Base-by-base conservation (phyloP, 2,113 vertebrate genomes). In the Cavia aperea region DNA sequence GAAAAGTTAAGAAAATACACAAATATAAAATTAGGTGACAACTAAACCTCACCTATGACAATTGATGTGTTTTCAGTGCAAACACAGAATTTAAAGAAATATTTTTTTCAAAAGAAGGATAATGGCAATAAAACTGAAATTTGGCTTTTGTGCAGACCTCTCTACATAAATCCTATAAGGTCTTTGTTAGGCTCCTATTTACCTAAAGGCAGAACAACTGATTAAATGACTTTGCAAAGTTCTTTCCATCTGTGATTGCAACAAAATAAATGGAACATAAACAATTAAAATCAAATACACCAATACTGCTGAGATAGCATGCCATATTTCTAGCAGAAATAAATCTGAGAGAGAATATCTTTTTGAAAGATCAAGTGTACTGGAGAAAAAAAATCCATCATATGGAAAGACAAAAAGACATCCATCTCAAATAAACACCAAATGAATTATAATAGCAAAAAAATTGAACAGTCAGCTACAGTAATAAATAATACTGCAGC, bases 281-380 rank as follows among this genome's bases (percentile, higher is more conserved):
- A 83, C 92, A 95, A 94, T 95, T 94, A 96, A 95, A 91, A 93
- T 77, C 81, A 94, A 90, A 96, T 77, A 87, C 21, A 66, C 65
- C 86, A 92, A 63, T 39, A 90, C 39, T 86, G 75, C 83, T 88
- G 8, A 14, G 24, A 5, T 58, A 82, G 31, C 81, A 77, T 33
- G 19, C 82, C 72, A 81, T 79, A 93, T 91, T 94, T 93, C 49
- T 87, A 72, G 82, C 31, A 96, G 43, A 94, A 94, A 92, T 89
- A 94, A 95, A 88, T 95, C n/a, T 91, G 84, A 96, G 49, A 86
- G 92, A 33, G 26, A 94, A 91, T 87, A 87, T 33, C 7, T 65
- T 92, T 83, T 54, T 84, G 81, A 90, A 93, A 95, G 81, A 94
- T 56, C 81, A 16, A 91, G 90, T 88, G 43, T 77, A 90, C 54